phyloP scores from a whole-genome alignment of 2,888 invertebrate species.

The Eupithecia dodoneata region DNA sequence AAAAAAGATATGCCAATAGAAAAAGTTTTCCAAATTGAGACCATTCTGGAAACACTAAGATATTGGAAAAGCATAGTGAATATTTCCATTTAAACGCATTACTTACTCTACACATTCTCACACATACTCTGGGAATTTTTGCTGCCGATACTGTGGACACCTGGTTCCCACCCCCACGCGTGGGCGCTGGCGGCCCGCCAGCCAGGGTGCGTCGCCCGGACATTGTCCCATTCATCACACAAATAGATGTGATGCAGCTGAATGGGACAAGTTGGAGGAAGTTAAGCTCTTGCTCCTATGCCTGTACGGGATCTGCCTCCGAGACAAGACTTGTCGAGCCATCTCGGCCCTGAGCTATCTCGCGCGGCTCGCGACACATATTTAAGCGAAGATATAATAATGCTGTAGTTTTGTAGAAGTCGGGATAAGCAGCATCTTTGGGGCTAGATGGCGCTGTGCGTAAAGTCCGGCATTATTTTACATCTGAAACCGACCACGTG shows the following conservation, averaged over 20 bases:
- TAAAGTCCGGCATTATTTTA: not conserved
- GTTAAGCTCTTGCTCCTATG: not conserved
- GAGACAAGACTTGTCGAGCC: not conserved
- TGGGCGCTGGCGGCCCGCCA: constrained; percentile 50
- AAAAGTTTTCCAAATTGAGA: not conserved
- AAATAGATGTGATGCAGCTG: constrained; percentile 29
- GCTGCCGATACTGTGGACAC: constrained; percentile 3
- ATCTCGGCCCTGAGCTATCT: not conserved
- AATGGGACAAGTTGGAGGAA: not conserved
- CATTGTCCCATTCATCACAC: constrained; percentile 38
- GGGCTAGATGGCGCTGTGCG: not conserved
- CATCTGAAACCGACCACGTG: too few relatives aligned
- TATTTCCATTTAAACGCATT: not conserved
- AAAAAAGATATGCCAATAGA: too few relatives aligned
- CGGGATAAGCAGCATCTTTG: not conserved
- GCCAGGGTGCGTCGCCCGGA: constrained; percentile 60
- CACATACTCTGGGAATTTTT: not conserved
- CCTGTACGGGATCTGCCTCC: not conserved
- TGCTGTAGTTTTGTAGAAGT: not conserved
- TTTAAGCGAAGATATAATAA: not conserved
- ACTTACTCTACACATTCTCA: not conserved
- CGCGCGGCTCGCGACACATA: not conserved
- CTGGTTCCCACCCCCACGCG: constrained; percentile 50
- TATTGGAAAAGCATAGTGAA: not conserved
- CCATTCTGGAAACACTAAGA: not conserved